Evolutionary conservation across 2,888 invertebrate genomes (phyloP).

Genomic region (Papilio protenor): DNA sequence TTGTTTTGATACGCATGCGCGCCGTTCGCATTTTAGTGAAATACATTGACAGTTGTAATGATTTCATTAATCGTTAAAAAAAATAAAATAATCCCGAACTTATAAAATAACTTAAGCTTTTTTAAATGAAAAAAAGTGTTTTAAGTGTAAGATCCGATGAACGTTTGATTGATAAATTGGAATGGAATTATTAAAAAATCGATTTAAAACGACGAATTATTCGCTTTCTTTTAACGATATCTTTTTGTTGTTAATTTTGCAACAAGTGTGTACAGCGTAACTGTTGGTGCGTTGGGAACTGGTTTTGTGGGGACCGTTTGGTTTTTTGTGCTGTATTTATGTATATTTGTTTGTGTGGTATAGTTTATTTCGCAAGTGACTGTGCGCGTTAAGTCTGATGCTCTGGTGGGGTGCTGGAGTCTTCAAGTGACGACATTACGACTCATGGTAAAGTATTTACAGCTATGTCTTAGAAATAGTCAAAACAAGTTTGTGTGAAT

Average conservation of each 20-base stretch:
- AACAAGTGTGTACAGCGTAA: slow-evolving; percentile 70
- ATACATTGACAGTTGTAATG: slow-evolving; percentile 69
- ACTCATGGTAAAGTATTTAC: slow-evolving; percentile 61
- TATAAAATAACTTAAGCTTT: slow-evolving; percentile 63
- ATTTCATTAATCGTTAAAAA: slow-evolving; percentile 56
- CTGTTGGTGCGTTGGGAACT: slow-evolving; percentile 67
- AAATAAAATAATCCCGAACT: slow-evolving; percentile 56
- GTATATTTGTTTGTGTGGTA: slow-evolving; percentile 65
- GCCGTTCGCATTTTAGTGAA: slow-evolving; percentile 60
- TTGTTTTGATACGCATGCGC: slow-evolving; percentile 61
- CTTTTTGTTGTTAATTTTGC: slow-evolving; percentile 69
- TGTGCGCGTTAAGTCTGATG: slow-evolving; percentile 67
- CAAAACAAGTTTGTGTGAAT: neutral
- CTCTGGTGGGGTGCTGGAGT: slow-evolving; percentile 63
- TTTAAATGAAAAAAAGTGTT: slow-evolving; percentile 59
- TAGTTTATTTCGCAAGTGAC: slow-evolving; percentile 67
- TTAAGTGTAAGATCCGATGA: slow-evolving; percentile 55
- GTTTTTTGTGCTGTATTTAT: slow-evolving; percentile 67
- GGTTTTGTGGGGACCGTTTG: slow-evolving; percentile 75
- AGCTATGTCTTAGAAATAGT: slow-evolving; percentile 39
- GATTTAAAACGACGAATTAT: slow-evolving; percentile 66
- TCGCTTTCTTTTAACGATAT: slow-evolving; percentile 67
- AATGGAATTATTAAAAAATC: slow-evolving; percentile 62
- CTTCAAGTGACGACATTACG: slow-evolving; percentile 56
- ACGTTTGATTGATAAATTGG: slow-evolving; percentile 46